These are phyloP conservation scores for Riptortus pedestris DNA, from an alignment of 1,140 invertebrate species.

Conservation along the genomic window DNA sequence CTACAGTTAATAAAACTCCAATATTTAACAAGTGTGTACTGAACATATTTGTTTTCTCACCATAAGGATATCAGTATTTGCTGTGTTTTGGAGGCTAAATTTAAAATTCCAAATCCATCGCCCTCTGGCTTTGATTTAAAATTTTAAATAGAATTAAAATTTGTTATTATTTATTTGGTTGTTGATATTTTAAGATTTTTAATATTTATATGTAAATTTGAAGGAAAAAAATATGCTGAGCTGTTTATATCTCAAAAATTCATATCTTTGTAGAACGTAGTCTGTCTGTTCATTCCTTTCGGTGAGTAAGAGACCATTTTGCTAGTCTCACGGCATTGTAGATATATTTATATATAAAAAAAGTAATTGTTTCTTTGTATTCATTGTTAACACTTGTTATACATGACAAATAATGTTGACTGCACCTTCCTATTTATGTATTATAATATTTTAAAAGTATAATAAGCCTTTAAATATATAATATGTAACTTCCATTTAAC, in stretches of 20 bases:
- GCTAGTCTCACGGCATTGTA: slow-evolving; percentile 5
- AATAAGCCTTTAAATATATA: slow-evolving; percentile 2
- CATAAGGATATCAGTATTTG: not conserved
- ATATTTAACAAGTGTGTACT: too few relatives aligned
- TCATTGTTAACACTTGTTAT: slow-evolving; percentile 26
- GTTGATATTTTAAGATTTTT: slow-evolving; percentile 17
- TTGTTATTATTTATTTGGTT: slow-evolving; percentile 22
- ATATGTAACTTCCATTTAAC: slow-evolving; percentile 15
- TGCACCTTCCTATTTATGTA: slow-evolving; percentile 24
- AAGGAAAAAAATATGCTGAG: slow-evolving; percentile 11
- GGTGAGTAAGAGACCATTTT: slow-evolving; percentile 12
- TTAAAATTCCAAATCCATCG: not conserved
- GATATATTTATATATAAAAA: slow-evolving; percentile 20
- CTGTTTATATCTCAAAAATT: slow-evolving; percentile 19
- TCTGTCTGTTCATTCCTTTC: slow-evolving; percentile 16
- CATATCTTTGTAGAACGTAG: slow-evolving; percentile 19
- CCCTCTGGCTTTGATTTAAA: slow-evolving; percentile 4
- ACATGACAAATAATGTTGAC: slow-evolving; percentile 27
- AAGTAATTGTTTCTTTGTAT: slow-evolving; percentile 22
- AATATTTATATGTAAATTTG: slow-evolving; percentile 14
- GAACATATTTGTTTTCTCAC: not conserved
- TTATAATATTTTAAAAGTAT: slow-evolving; percentile 23
- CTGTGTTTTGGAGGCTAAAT: not conserved
- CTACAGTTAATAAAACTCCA: too few relatives aligned
- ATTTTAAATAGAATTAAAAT: not conserved